Evolutionary conservation across 1,140 invertebrate species (phyloP), one percentile per base, ranked within the genome.

Genomic region (Campoletis sonorensis): DNA sequence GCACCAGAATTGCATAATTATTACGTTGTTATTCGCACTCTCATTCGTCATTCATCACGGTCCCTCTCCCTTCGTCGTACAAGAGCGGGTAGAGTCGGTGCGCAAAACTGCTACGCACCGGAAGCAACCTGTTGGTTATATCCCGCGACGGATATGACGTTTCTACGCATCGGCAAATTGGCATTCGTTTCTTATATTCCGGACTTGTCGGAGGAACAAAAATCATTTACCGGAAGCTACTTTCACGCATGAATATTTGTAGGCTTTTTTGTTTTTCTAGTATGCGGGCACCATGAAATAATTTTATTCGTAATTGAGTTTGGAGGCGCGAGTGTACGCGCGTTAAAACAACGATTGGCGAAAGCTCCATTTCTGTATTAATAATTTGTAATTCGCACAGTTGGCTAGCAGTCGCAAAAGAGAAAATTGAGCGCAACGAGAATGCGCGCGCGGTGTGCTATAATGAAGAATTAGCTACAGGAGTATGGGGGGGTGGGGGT

Each of bases 11-110:
- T 70, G 67, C 67, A 70, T 70, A 70, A 70, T 70, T 30, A 70
- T 70, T 70, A 70, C 67, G 67, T 18, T 27, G 67, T 70, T 70
- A 33, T 70, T 70, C 67, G 33, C 67, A 70, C 67, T 70, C 67
- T 33, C 67, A n/a, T 70, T 18, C 18, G 33, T 70, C 67, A 70
- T 70, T 33, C 37, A n/a, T n/a, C n/a, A 70, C 30, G n/a, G 67
- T 33, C 15, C 27, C 18, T 18, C 67, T 70, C 67, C 67, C 67
- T 30, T 70, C 37, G 33, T 70, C n/a, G n/a, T n/a, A n/a, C n/a
- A n/a, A n/a, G n/a, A n/a, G n/a, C n/a, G n/a, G n/a, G n/a, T n/a
- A n/a, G n/a, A n/a, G n/a, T n/a, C n/a, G n/a, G n/a, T n/a, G n/a
- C n/a, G n/a, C n/a, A n/a, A n/a, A n/a, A n/a, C n/a, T n/a, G n/a